Base-by-base conservation (phyloP, 30 jellyfish, hydroid and myxozoan species). In the Hydractinia symbiolongicarpus region DNA sequence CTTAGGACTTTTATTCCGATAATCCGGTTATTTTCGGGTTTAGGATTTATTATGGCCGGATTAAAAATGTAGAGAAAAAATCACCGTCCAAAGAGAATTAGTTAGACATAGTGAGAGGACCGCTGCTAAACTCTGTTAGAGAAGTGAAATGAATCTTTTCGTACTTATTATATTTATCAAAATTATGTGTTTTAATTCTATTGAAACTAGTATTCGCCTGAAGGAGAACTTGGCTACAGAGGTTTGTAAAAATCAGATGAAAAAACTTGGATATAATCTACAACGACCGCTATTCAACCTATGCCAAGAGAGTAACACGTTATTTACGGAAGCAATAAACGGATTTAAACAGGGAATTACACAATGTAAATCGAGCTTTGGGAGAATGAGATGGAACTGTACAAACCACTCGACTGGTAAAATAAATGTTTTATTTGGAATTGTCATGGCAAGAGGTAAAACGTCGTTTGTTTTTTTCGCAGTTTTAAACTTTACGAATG, bases 361-460 rank as follows among this genome's bases (percentile, higher is more conserved):
- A 75, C 81, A 88, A n/a, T 91, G 98, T 69, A 89, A 86, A 61
- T 56, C 21, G 60, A 61, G 66, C 50, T 91, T 91, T 73, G 82
- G 83, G 52, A 77, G 83, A 54, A 87, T 86, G 20, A 88, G 98
- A 16, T 91, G 98, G 98, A 91, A 91, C 74, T 91, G 98, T 81
- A 82, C 96, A 11, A 87, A 96, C 13, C 77, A 72, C 50, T 92
- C 88, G 14, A 86, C 78, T 17, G 88, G 85, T 1, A 14, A 67
- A 49, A 55, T 73, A 44, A 61, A 82, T 54, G 91, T 83, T 10
- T 62, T 91, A 7, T 90, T 91, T 14, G 95, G 95, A 6, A 81
- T 83, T 44, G 95, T 86, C 51, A 91, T 91, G 98, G 95, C 98
- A 50, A 77, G 96, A 91, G 98, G 98, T 91, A 50, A 58, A 58